Base-by-base conservation (phyloP, 2,888 invertebrate species). In the Mesorhabditis spiculigera region DNA sequence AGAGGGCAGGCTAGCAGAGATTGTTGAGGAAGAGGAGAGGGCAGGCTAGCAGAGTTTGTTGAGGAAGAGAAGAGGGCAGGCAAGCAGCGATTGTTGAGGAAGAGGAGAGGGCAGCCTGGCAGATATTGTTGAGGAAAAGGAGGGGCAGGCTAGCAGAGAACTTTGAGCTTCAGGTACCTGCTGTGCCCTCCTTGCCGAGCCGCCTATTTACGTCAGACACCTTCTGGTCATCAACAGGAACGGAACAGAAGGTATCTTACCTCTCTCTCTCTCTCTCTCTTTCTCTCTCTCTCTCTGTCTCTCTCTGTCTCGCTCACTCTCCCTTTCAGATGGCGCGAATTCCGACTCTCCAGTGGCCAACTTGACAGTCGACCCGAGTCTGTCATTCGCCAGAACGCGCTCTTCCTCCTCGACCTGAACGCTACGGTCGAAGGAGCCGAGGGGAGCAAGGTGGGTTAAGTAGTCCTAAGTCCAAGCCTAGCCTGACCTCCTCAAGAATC, bases 171-270 rank as follows among this genome's bases (percentile, higher is more conserved):
- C 28, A 64, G 65, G 68, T 96, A 95, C 87, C 90, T 95, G 44
- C 91, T 93, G 86, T 97, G 97, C 87, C 93, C 94, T 85, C 89
- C 90, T 64, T 97, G 97, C 86, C 91, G 94, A 6, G 93, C 93
- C 68, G 92, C 92, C 82, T 92, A 89, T 86, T 88, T 89, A 78
- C 90, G 86, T 61, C 81, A 81, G 65, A 80, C 79, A 0, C 75
- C 78, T 8, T 73, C 78, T 8, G 81, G 80, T 43, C 77, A 78
- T 66, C 76, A 78, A 68, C 78, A 78, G 71, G 77, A 69, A 50
- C 8, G 86, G 85, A 41, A 16, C 45, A 42, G 16, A 4, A n/a
- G 13, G 58, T 50, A 13, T 50, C n/a, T 50, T n/a, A n/a, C n/a
- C 58, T 50, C n/a, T 50, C n/a, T 50, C n/a, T 13, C 58, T 13